phyloP scores from a whole-genome alignment of 2,113 vertebrate genomes.

The Naja naja region DNA sequence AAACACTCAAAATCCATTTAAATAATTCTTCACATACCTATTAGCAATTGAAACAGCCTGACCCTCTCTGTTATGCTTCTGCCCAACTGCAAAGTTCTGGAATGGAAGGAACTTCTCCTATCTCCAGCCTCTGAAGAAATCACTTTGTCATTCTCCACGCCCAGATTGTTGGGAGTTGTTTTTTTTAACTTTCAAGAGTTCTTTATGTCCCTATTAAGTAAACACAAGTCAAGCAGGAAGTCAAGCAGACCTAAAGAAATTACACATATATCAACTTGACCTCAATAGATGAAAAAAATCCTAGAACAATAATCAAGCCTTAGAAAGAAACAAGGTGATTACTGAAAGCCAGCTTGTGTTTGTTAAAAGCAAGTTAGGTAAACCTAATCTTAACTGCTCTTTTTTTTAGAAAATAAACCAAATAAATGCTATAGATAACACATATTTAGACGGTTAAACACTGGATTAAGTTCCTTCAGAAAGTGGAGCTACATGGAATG shows the following conservation, averaged over 20 bases:
- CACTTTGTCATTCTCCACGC: background rate
- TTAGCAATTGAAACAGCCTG: background rate
- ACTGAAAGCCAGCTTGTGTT: background rate
- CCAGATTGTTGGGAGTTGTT: background rate
- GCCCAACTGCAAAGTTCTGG: background rate
- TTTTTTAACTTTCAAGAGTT: background rate
- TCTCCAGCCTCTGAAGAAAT: background rate
- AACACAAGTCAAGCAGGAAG: background rate
- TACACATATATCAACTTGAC: background rate
- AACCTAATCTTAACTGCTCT: background rate
- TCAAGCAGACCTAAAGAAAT: background rate
- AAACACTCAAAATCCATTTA: background rate
- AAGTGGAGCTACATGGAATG: background rate
- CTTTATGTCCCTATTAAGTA: background rate
- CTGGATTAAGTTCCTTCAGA: background rate
- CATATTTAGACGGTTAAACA: background rate
- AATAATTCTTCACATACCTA: background rate
- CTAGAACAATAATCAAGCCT: background rate
- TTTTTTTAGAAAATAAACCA: background rate
- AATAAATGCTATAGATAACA: background rate
- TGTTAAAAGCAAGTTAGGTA: background rate
- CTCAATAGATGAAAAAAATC: background rate
- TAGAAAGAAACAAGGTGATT: background rate
- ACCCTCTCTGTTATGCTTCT: background rate
- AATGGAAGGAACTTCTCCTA: background rate